A percentile compares a stretch with the other conserved stretches of the same genome.
Conservation (phyloP, 2,888 invertebrate genomes). For the Dasysyrphus tricinctus region DNA sequence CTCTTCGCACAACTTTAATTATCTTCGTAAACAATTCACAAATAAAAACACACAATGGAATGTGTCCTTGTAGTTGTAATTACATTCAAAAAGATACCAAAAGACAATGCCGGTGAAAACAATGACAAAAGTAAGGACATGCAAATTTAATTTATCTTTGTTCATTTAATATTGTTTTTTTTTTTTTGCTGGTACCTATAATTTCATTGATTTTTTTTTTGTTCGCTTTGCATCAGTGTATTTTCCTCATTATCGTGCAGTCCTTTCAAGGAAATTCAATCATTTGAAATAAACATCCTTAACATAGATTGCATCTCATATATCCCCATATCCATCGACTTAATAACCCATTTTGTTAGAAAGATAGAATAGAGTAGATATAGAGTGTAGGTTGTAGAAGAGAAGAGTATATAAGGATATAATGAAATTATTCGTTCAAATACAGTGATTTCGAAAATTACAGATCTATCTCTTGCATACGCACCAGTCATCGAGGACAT, state of each 20-base stretch:
- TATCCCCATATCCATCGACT: not conserved
- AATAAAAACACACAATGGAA: slow-evolving; percentile 45
- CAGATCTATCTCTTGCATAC: slow-evolving; percentile 83
- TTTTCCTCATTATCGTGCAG: slow-evolving; percentile 1
- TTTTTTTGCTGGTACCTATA: not conserved
- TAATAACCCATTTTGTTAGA: slow-evolving; percentile 22
- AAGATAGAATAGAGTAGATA: not conserved
- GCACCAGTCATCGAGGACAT: slow-evolving; percentile 84
- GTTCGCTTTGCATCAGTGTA: not conserved
- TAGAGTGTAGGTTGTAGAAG: no score
- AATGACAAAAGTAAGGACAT: slow-evolving; percentile 71
- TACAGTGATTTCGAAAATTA: slow-evolving; percentile 73
- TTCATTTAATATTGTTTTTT: slow-evolving; percentile 15
- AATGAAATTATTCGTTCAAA: slow-evolving; percentile 63
- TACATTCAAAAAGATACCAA: slow-evolving; percentile 79
- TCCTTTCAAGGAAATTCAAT: slow-evolving; percentile 21
- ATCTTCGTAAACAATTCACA: slow-evolving; percentile 66
- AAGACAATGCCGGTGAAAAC: slow-evolving; percentile 65
- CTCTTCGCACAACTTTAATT: slow-evolving; percentile 71
- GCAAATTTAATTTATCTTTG: slow-evolving; percentile 46
- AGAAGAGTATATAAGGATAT: slow-evolving; percentile 14
- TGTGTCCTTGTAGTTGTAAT: slow-evolving; percentile 80
- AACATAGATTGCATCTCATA: not conserved
- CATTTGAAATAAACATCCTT: slow-evolving; percentile 22
- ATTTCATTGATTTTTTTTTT: slow-evolving; percentile 26